Evolutionary conservation across 1,140 invertebrate genomes (phyloP), one percentile per base, ranked within the genome.

Genomic region (Linepithema humile): DNA sequence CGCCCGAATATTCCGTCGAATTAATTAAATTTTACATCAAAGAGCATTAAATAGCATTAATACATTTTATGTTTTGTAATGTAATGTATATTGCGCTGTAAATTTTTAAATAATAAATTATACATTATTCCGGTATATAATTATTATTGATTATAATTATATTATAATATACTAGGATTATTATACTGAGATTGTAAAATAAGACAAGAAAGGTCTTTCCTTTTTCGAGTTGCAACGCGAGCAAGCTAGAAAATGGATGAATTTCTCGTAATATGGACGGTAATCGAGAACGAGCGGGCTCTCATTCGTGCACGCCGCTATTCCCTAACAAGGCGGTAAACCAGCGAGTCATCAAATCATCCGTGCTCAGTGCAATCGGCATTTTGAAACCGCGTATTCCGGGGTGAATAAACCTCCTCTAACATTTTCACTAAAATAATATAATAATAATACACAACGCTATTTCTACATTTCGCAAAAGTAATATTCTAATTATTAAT

Each of bases 281-380:
- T 35, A 64, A 65, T 78, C 35, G 64, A 55, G 32, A 53, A 45
- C n/a, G 35, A 53, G 6, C 64, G 64, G 55, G 17, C 32, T 62
- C 59, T 62, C 59, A n/a, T 35, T 62, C 53, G 53, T 57, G 43
- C 15, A 23, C 53, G 53, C 23, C 48, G 64, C 64, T 55, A 38
- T 12, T 69, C 75, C 75, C 75, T 80, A 80, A 80, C 75, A 80
- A 80, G 75, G 75, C 35, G 75, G 75, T 80, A 43, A 80, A 80
- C 75, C 75, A 69, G 7, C 75, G 75, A 55, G 64, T 80, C 75
- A 80, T 80, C 75, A 80, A 80, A 80, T 80, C 75, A 69, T 80
- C 64, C 73, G 73, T 35, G 57, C 43, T 80, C 48, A 23, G 64
- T 69, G 64, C 75, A 64, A 80, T 80, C 75, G 64, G 35, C 48